Evolutionary conservation across 2,888 invertebrate genomes (phyloP).

Genomic region (Trilocha varians): DNA sequence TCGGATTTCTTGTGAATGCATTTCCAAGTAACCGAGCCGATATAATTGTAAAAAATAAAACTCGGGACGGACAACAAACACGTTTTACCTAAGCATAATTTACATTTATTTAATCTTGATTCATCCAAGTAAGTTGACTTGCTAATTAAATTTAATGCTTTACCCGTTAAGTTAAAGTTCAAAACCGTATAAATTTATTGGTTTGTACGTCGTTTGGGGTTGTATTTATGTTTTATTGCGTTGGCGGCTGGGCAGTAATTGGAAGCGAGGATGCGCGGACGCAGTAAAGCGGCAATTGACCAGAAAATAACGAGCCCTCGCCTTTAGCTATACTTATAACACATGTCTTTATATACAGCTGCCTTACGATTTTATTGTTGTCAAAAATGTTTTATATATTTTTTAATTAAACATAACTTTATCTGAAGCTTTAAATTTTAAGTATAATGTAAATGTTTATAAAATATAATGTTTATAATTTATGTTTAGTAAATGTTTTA

Average conservation of each 20-base stretch:
- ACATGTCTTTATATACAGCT: slow-evolving; percentile 57
- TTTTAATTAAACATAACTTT: not conserved
- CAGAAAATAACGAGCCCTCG: slow-evolving; percentile 71
- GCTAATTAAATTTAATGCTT: slow-evolving; percentile 9
- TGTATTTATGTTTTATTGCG: slow-evolving; percentile 48
- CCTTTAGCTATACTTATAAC: slow-evolving; percentile 38
- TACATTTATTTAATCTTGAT: slow-evolving; percentile 37
- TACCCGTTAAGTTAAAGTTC: slow-evolving; percentile 9
- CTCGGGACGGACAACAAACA: slow-evolving; percentile 64
- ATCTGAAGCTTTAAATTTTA: not conserved
- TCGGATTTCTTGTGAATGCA: slow-evolving; percentile 65
- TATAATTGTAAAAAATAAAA: slow-evolving; percentile 72
- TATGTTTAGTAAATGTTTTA: slow-evolving; percentile 9
- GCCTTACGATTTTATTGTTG: slow-evolving; percentile 46
- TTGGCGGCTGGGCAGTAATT: slow-evolving; percentile 69
- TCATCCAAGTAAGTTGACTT: slow-evolving; percentile 9
- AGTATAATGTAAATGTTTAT: not conserved
- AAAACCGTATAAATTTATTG: slow-evolving; percentile 13
- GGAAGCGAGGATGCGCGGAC: slow-evolving; percentile 71
- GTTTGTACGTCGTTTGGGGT: slow-evolving; percentile 24
- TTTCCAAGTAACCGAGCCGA: slow-evolving; percentile 69
- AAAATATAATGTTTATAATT: no score
- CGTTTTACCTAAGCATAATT: slow-evolving; percentile 71
- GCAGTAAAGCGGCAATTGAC: slow-evolving; percentile 71
- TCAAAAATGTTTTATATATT: slow-evolving; percentile 12